These are phyloP conservation scores for Apamea sordens DNA, from an alignment of 2,888 invertebrate species.

Conservation along the genomic window DNA sequence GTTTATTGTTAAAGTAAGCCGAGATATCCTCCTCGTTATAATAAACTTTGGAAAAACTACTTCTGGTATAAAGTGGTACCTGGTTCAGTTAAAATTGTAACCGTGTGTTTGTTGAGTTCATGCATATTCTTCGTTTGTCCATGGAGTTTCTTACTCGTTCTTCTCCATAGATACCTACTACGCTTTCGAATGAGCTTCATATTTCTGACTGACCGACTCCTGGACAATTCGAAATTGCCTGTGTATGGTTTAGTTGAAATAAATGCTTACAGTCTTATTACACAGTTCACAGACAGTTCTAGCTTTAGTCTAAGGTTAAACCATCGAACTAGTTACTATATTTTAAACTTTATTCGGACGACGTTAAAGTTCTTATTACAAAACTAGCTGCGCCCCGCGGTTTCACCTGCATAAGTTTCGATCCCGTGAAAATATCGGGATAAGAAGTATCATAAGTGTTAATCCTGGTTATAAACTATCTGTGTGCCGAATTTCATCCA, in stretches of 20 bases:
- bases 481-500: too few species aligned
- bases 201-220: background rate
- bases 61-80: constrained; percentile 12
- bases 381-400: too few species aligned
- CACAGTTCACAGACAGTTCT: too few species aligned
- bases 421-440: too few species aligned
- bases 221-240: background rate
- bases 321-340: too few species aligned
- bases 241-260: background rate
- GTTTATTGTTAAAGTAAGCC: constrained; percentile 58
- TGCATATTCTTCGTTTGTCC: background rate
- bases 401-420: too few species aligned
- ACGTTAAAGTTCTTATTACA: too few species aligned
- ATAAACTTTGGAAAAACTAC: constrained; percentile 36
- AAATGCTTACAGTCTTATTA: too few species aligned
- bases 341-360: too few species aligned
- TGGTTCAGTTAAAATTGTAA: background rate
- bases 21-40: constrained; percentile 19
- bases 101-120: background rate
- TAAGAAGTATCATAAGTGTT: too few species aligned
- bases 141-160: background rate
- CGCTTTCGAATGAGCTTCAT: background rate
- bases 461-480: too few species aligned
- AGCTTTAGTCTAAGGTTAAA: too few species aligned
- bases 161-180: background rate